These are phyloP conservation scores for Opisthocomus hoazin DNA, from an alignment of 2,113 vertebrate species.

Conservation along the genomic window DNA sequence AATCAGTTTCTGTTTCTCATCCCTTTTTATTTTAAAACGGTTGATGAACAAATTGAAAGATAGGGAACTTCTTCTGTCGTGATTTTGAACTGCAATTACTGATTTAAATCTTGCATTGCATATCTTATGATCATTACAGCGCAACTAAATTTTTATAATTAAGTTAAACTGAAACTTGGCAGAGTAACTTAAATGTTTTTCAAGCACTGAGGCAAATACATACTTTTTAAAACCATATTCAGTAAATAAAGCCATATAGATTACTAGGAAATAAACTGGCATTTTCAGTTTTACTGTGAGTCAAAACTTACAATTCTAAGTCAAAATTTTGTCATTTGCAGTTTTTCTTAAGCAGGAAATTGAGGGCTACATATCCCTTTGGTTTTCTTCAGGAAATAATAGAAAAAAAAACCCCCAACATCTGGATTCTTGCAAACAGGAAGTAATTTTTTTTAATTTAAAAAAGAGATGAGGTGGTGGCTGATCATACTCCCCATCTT, in stretches of 20 bases:
- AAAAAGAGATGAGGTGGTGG: too few relatives aligned
- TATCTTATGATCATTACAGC: background rate
- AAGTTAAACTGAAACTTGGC: background rate
- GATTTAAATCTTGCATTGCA: background rate
- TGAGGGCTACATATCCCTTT: background rate
- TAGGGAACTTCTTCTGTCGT: background rate
- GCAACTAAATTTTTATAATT: background rate
- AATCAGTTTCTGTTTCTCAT: constrained; percentile 51
- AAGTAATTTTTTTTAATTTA: background rate
- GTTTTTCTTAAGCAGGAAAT: background rate
- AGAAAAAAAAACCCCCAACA: background rate
- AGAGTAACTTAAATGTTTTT: background rate
- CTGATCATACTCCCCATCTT: background rate
- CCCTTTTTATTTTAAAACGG: background rate
- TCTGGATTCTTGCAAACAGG: background rate
- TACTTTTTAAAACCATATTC: background rate
- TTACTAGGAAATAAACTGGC: background rate
- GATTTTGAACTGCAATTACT: background rate
- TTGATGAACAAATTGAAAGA: constrained; percentile 17
- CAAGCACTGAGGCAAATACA: background rate
- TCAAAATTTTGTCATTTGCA: background rate
- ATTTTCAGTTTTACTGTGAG: background rate
- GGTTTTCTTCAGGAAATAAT: background rate
- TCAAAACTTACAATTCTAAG: background rate
- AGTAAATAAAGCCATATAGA: background rate